phyloP scores from a whole-genome alignment of 2,113 vertebrate species.

The Rynchops niger region DNA sequence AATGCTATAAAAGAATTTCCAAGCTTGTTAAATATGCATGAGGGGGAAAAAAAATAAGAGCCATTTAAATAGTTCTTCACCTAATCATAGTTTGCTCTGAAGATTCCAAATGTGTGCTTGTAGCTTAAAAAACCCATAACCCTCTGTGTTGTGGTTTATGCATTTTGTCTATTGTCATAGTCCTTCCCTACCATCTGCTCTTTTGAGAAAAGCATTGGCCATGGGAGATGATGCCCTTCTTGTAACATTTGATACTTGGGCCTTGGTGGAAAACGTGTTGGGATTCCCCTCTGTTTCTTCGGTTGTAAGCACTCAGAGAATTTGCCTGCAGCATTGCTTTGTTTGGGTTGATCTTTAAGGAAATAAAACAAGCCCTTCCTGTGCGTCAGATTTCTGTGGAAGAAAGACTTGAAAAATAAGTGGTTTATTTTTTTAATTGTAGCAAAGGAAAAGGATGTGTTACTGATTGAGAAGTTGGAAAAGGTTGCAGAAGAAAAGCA shows the following conservation, averaged over 20 bases:
- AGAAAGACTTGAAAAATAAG: not conserved
- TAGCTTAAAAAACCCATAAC: not conserved
- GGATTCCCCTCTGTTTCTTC: not conserved
- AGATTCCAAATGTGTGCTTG: not conserved
- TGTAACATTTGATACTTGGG: not conserved
- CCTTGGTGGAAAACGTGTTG: not conserved
- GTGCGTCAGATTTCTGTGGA: not conserved
- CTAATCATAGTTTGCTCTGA: not conserved
- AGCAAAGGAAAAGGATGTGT: not conserved
- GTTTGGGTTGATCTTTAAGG: not conserved
- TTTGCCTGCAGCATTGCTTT: not conserved
- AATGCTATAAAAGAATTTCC: not conserved
- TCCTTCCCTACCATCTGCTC: not conserved
- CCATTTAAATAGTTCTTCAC: not conserved
- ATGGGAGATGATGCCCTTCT: not conserved
- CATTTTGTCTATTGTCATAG: not conserved
- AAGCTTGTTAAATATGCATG: not conserved
- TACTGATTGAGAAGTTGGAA: not conserved
- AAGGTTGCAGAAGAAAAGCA: not conserved
- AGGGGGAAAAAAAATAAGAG: rapidly evolving
- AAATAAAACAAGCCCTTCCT: not conserved
- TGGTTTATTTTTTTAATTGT: not conserved
- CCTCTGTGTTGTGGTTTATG: not conserved
- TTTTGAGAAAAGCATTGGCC: not conserved
- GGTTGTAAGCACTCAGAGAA: not conserved